phyloP scores from a whole-genome alignment of 1,140 invertebrate genomes.

The Macrotrachela quadricornifera region DNA sequence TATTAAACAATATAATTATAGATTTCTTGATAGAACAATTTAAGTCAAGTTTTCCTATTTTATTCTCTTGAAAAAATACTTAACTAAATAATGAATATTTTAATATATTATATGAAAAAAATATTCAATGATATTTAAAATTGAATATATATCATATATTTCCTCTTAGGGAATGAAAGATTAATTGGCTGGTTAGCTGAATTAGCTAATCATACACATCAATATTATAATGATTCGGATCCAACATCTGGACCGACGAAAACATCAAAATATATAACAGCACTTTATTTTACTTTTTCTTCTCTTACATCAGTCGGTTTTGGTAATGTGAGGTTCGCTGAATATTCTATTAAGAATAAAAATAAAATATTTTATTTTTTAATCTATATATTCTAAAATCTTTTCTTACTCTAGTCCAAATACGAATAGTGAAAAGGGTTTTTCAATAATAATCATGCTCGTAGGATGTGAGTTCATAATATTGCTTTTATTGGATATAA shows the following conservation, averaged over 20 bases:
- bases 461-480: constrained; percentile 57
- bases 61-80: too few relatives aligned
- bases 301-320: constrained; percentile 79
- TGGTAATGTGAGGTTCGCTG: constrained; percentile 59
- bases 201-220: constrained; percentile 9
- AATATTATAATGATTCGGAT: constrained; percentile 1
- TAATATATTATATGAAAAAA: too few relatives aligned
- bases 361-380: too few relatives aligned
- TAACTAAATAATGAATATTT: too few relatives aligned
- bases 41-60: too few relatives aligned
- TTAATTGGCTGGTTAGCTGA: constrained; percentile 5
- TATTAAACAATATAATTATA: too few relatives aligned
- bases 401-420: constrained; percentile 41
- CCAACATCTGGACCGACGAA: not conserved
- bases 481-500: too few relatives aligned
- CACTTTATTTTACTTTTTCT: constrained; percentile 92
- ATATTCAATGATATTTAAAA: too few relatives aligned
- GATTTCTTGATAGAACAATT: too few relatives aligned
- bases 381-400: too few relatives aligned
- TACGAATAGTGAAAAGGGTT: constrained; percentile 43
- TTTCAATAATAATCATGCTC: constrained; percentile 76
- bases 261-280: constrained; percentile 52
- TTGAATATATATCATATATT: too few relatives aligned
- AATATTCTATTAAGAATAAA: too few relatives aligned
- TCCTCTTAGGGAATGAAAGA: not conserved